These are phyloP conservation scores for Morus bassanus DNA, from an alignment of 2,797 vertebrate genomes.

Conservation along the genomic window DNA sequence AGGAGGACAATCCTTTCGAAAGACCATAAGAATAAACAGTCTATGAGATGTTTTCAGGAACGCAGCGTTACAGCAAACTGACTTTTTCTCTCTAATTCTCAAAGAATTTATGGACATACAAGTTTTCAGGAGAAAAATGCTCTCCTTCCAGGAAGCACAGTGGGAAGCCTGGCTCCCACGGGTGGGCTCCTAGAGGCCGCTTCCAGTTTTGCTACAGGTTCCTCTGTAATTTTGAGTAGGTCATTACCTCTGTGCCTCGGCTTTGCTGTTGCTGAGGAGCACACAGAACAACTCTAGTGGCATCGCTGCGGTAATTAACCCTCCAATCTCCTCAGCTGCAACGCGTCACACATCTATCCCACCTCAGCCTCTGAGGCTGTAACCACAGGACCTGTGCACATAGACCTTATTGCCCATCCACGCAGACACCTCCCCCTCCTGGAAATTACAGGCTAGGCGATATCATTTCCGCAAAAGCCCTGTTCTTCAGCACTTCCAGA, in stretches of 20 bases:
- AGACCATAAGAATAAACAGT: neutral
- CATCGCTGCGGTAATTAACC: neutral
- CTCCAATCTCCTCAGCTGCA: neutral
- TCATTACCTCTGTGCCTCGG: too few species aligned
- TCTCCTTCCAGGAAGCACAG: neutral
- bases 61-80: neutral
- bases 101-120: neutral
- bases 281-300: neutral
- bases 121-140: neutral
- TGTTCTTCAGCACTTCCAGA: neutral
- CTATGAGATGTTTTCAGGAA: neutral
- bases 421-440: neutral
- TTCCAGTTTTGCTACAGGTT: neutral
- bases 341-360: neutral
- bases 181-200: neutral
- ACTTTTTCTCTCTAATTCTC: neutral
- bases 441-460: neutral
- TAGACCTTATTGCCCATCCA: too few species aligned
- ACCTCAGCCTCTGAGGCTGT: neutral
- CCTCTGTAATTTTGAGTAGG: neutral
- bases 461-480: neutral
- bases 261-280: neutral
- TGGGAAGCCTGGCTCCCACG: neutral
- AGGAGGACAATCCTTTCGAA: neutral
- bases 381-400: neutral